A percentile compares a stretch with the other conserved stretches of the same genome.
phyloP scores from a whole-genome alignment of 2,797 vertebrate genomes.

The Loriculus beryllinus region DNA sequence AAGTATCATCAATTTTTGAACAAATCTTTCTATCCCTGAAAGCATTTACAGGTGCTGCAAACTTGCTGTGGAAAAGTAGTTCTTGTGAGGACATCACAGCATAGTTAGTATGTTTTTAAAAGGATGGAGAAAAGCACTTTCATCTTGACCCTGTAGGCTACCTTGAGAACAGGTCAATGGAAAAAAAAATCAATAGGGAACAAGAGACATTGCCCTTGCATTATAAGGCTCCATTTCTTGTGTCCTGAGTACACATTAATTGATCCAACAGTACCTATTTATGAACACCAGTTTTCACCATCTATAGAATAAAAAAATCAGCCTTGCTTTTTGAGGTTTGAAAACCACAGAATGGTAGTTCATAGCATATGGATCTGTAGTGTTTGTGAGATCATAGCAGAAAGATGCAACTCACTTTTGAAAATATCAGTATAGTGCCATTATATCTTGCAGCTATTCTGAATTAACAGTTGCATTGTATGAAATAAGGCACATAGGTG shows the following conservation, averaged over 20 bases:
- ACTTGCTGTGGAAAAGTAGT: background rate
- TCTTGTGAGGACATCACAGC: background rate
- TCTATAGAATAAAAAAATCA: background rate
- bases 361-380: background rate
- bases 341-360: background rate
- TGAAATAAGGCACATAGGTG: background rate
- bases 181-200: background rate
- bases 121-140: background rate
- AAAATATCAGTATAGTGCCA: background rate
- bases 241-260: background rate
- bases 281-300: background rate
- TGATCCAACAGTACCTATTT: background rate
- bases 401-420: background rate
- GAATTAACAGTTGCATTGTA: background rate
- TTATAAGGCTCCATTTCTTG: background rate
- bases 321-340: background rate
- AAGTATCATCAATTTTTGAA: background rate
- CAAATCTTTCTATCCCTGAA: background rate
- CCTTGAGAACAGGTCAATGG: slow-evolving; percentile 19
- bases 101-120: background rate
- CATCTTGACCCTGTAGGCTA: background rate
- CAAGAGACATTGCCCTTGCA: background rate
- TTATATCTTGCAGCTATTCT: background rate
- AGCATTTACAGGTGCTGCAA: background rate
- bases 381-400: background rate